Evolutionary conservation across 1,140 invertebrate genomes (phyloP), one percentile per base, ranked within the genome.

Genomic region (Drosophila pruinosa): DNA sequence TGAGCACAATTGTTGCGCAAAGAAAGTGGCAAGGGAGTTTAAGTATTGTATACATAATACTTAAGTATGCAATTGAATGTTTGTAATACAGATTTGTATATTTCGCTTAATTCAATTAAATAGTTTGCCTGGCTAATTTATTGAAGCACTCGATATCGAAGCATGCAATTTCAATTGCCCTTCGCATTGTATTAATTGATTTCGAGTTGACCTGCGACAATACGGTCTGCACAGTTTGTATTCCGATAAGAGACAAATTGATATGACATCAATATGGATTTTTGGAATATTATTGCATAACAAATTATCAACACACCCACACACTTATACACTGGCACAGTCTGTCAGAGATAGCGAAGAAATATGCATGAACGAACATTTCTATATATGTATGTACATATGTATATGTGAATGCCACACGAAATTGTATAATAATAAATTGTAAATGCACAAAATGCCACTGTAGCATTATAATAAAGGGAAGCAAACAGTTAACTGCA

Each of bases 401-500:
- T 24, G 8, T 21, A 10, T 24, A 21, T 4, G 10, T 48, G 12
- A 71, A 64, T 64, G 68, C 21, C 54, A 50, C 19, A 34, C 50
- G 28, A 31, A 62, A 59, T 59, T 47, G 57, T 45, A 75, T 79
- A 31, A 71, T 78, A 71, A 61, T 78, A 61, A 75, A 72, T 61
- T 79, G 61, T 57, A 75, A 67, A 75, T 72, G 71, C 58, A 70
- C 53, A 79, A 80, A 80, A 80, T 80, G 45, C 68, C 77, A 57
- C 56, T 43, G 72, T 71, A 67, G 74, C 65, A 80, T 72, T 43
- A 58, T 61, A 61, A 72, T 72, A 47, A 59, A 59, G 61, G 43
- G 24, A 45, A 69, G 39, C 39, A 69, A 59, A 54, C 48, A 22
- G 10, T 38, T 62, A 47, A 50, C 36, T 52, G 58, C 56, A 19